Base-by-base conservation (phyloP, 64 coral and sea anemone species). In the Montipora efflorescens region DNA sequence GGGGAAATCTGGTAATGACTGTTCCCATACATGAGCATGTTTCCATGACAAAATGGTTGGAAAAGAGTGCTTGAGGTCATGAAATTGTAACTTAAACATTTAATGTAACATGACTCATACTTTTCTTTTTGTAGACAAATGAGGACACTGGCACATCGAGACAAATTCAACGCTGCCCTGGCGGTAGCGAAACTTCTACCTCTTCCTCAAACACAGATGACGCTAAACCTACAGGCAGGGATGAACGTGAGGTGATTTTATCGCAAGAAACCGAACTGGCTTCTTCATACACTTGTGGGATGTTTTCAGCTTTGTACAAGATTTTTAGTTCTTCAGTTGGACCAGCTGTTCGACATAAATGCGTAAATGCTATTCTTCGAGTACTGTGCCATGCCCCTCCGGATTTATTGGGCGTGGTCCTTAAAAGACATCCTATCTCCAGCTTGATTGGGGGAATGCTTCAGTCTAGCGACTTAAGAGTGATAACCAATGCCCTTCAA, bases 91-190 rank as follows among this genome's bases (percentile, higher is more conserved):
- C 36, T 36, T 36, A 36, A 36, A 36, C 36, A 36, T 36, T 36
- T 36, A 36, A 36, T 36, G 36, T 36, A 11, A 57, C 53, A 57
- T 57, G 53, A 57, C 11, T 11, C 11, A 57, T 57, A 57, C 53
- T 57, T 57, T 57, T 6, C 72, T 11, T 36, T 47, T 73, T 75
- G 7, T 77, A 99, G 98, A 96, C 96, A 62, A 99, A 99, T 76
- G 98, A 99, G 87, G 98, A 99, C 55, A 99, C 98, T 51, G 98
- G 98, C 19, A 99, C 98, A 6, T 94, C 98, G 59, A 96, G 98
- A 36, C 98, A 95, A 22, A 92, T 99, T 69, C 98, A 99, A 22
- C 83, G 98, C 57, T 96, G 98, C 64, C 79, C 92, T 25, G 80
- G 90, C 5, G 89, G 95, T 21, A 93, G 86, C 8, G 95, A 94